These are phyloP conservation scores for Poliocrania exsul DNA, from an alignment of 2,797 vertebrate species.

Conservation along the genomic window DNA sequence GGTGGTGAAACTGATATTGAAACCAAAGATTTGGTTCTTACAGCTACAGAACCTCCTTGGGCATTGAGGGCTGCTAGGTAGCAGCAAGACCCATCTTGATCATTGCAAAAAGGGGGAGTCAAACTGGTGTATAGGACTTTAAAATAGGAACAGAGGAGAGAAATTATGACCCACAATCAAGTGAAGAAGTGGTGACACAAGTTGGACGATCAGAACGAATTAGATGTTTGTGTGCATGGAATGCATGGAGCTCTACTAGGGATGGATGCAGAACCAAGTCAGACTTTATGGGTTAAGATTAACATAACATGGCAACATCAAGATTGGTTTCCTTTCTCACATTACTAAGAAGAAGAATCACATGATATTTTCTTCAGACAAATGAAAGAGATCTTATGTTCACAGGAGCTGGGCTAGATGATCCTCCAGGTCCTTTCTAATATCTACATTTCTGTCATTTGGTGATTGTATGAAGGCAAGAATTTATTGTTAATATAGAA, in stretches of 20 bases:
- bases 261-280: not conserved
- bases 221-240: not conserved
- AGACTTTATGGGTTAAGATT: not conserved
- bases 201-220: not conserved
- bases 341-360: not conserved
- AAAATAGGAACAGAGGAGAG: not conserved
- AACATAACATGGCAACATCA: fast-evolving
- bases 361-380: not conserved
- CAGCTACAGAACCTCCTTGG: not conserved
- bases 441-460: not conserved
- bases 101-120: not conserved
- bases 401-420: not conserved
- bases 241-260: not conserved
- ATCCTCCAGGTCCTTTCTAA: not conserved
- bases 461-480: not conserved
- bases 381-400: not conserved
- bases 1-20: not conserved
- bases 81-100: not conserved
- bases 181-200: not conserved
- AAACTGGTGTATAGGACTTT: not conserved
- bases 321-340: not conserved
- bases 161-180: not conserved
- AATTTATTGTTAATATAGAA: not conserved
- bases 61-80: too few species aligned
- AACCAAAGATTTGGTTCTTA: not conserved